phyloP scores from a whole-genome alignment of 2,888 invertebrate genomes.

The Leptothorax acervorum region DNA sequence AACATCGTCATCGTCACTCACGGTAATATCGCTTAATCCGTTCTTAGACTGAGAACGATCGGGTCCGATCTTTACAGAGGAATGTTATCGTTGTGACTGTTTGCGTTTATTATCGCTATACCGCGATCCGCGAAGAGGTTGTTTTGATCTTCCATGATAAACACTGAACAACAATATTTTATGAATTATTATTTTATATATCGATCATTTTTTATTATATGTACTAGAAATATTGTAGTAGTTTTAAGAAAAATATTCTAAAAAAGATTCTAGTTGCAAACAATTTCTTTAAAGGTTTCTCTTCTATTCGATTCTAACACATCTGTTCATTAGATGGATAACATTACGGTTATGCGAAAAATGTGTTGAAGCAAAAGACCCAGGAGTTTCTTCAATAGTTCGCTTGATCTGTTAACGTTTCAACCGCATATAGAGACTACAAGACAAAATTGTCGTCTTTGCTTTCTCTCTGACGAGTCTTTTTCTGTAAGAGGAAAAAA shows the following conservation, averaged over 20 bases:
- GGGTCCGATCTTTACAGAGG: background rate
- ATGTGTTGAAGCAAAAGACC: background rate
- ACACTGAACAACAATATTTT: background rate
- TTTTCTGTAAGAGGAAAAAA: slow-evolving; percentile 38
- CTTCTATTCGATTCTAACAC: background rate
- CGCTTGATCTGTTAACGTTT: slow-evolving; percentile 9
- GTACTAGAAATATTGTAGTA: background rate
- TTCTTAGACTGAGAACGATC: slow-evolving; percentile 27
- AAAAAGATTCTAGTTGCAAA: background rate
- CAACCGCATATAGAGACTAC: background rate
- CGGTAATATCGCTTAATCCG: slow-evolving; percentile 14
- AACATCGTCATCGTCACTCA: slow-evolving; percentile 2
- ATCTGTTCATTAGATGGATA: background rate
- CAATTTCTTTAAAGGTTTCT: background rate
- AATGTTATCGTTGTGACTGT: slow-evolving; percentile 24
- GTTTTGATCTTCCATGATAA: slow-evolving; percentile 2
- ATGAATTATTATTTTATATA: background rate
- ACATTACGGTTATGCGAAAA: background rate
- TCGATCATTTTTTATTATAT: background rate
- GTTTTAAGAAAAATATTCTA: background rate
- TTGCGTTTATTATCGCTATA: slow-evolving; percentile 16
- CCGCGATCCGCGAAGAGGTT: background rate
- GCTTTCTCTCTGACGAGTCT: background rate
- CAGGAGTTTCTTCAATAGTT: background rate
- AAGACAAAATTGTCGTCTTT: slow-evolving; percentile 3